These are phyloP conservation scores for Syngnathus typhle DNA, from an alignment of 2,113 vertebrate species.

Conservation along the genomic window DNA sequence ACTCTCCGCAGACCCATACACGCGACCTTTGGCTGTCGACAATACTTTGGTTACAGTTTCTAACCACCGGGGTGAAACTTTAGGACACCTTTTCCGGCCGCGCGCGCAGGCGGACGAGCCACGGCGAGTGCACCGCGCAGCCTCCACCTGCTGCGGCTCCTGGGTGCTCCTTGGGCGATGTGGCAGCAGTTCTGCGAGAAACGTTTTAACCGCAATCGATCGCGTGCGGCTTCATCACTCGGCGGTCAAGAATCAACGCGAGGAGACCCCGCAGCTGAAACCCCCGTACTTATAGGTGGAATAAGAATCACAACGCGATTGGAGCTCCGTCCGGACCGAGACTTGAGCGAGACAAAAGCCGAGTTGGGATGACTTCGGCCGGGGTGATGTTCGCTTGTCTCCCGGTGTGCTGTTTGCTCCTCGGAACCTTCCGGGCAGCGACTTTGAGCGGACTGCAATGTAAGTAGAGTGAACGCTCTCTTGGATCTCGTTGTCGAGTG, in stretches of 20 bases:
- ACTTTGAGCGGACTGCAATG: slow-evolving; percentile 40
- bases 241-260: not conserved
- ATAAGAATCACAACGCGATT: slow-evolving; percentile 21
- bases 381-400: slow-evolving; percentile 26
- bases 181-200: not conserved
- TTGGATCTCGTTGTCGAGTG: not conserved
- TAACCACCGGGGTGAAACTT: too few relatives aligned
- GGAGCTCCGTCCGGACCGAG: slow-evolving; percentile 13
- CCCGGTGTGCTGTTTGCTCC: slow-evolving; percentile 32
- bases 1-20: slow-evolving; percentile 16
- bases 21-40: slow-evolving; percentile 21
- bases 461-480: slow-evolving; percentile 29
- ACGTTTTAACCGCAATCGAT: not conserved
- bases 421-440: slow-evolving; percentile 37
- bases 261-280: slow-evolving; percentile 52
- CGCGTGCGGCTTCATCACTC: not conserved
- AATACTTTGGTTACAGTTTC: slow-evolving; percentile 42
- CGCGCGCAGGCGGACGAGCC: too few relatives aligned
- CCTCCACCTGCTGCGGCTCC: slow-evolving; percentile 41
- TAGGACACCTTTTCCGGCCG: not conserved
- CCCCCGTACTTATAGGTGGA: slow-evolving; percentile 22
- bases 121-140: slow-evolving; percentile 23
- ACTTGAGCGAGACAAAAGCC: slow-evolving; percentile 5
- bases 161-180: slow-evolving; percentile 18
- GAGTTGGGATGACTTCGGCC: slow-evolving; percentile 25